Conservation (phyloP, 2,888 invertebrate genomes). For the Apodemia hepburni region DNA sequence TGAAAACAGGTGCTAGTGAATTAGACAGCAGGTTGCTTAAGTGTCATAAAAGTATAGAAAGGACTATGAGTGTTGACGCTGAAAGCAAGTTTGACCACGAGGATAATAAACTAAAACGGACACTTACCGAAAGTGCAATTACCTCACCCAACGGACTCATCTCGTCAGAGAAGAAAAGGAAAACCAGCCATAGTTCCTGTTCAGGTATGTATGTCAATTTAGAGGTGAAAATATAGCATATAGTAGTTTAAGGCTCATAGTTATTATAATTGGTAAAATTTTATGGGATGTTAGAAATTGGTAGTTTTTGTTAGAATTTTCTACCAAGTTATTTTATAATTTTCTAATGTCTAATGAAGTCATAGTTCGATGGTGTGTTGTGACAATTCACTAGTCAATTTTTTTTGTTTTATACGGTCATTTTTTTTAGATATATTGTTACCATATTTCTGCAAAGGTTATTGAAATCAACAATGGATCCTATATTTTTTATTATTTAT, state of each 20-base stretch:
- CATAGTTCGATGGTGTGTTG: not conserved
- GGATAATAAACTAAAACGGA: conserved; percentile 65
- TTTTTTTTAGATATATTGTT: too few relatives aligned
- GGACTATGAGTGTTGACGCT: conserved; percentile 62
- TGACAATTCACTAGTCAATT: not conserved
- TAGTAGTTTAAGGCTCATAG: not conserved
- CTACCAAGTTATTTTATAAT: not conserved
- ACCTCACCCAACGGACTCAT: conserved; percentile 81
- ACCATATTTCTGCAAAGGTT: too few relatives aligned
- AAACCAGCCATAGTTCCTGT: conserved; percentile 80
- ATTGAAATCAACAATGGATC: too few relatives aligned
- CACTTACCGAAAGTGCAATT: conserved; percentile 65
- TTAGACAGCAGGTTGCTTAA: conserved; percentile 59
- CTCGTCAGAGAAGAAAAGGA: conserved; percentile 82
- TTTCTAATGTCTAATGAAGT: not conserved
- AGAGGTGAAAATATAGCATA: conserved; percentile 29
- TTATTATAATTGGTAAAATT: not conserved
- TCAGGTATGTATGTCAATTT: conserved; percentile 58
- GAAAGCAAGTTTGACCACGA: conserved; percentile 36
- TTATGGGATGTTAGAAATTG: not conserved
- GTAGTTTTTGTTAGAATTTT: not conserved
- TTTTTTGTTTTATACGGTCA: too few relatives aligned
- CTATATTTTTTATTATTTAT: too few relatives aligned
- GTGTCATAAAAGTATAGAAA: conserved; percentile 58
- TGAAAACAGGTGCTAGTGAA: conserved; percentile 62